Conservation (phyloP, 2,888 invertebrate species). For the Leptopilina drosophilae region DNA sequence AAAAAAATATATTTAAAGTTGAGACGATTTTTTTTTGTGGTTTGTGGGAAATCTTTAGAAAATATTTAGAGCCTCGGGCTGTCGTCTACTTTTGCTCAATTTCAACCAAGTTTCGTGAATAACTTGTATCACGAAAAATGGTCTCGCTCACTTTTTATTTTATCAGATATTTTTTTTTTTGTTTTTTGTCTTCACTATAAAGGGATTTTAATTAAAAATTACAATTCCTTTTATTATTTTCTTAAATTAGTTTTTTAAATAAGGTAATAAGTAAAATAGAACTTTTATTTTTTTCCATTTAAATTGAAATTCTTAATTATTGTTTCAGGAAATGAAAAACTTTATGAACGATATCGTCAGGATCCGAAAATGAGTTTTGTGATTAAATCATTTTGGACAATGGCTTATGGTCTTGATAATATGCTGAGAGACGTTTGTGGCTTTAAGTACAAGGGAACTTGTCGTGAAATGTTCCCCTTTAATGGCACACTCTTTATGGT, state of each 20-base stretch:
- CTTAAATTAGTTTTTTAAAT: neutral
- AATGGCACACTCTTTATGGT: slow-evolving; percentile 84
- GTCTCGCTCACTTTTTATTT: neutral
- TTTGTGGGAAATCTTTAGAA: slow-evolving; percentile 1
- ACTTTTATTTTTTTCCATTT: neutral
- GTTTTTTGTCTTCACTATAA: neutral
- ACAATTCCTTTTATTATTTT: neutral
- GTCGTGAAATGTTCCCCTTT: slow-evolving; percentile 83
- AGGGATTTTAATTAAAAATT: neutral
- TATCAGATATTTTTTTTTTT: neutral
- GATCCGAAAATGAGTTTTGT: slow-evolving; percentile 90
- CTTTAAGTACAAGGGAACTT: slow-evolving; percentile 78
- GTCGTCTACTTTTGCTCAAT: slow-evolving; percentile 16
- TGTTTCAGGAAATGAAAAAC: slow-evolving; percentile 80
- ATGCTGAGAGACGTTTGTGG: slow-evolving; percentile 84
- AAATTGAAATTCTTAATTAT: neutral
- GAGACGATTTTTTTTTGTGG: slow-evolving; percentile 3
- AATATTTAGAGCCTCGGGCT: neutral
- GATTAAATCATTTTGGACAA: slow-evolving; percentile 86
- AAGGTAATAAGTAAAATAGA: too few species aligned
- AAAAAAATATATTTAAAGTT: neutral
- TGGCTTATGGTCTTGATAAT: slow-evolving; percentile 85
- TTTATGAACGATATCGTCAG: slow-evolving; percentile 81
- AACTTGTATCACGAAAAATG: slow-evolving; percentile 17
- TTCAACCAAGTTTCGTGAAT: slow-evolving; percentile 30